Base-by-base conservation (phyloP, 2,797 vertebrate genomes). In the Syngnathus rostellatus region DNA sequence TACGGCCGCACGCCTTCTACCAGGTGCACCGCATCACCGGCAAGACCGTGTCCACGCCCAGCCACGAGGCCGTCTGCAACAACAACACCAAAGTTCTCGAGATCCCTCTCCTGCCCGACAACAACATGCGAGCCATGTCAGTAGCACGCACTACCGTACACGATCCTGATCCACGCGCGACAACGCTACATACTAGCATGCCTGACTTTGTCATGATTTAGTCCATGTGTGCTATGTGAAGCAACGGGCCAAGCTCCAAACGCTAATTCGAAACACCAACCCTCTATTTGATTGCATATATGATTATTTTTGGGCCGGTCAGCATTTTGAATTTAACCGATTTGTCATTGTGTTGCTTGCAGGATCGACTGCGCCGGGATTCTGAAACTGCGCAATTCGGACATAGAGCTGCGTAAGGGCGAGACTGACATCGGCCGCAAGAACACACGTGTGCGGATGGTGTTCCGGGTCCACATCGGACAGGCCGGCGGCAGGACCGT, bases 11-110 rank as follows among this genome's bases (percentile, higher is more conserved):
- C 40, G 96, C 97, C 80, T 99, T 99, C 92, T 99, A 99, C 91
- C 97, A 99, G 92, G 97, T 99, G 68, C 97, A 99, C 81, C 93
- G 96, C 17, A 98, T 99, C 92, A 99, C 97, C 0, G 97, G 97
- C 60, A 99, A 99, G 90, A 98, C 97, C 0, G 97, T 99, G 76
- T 98, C 96, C 77, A 98, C 96, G 21, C 94, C 93, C 77, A 99
- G 96, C 89, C 95, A 97, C 0, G 97, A 99, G 88, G 93, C 91
- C 43, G 79, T 98, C 81, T 92, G 55, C 55, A 37, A 98, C 86
- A 93, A 92, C 84, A 97, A 95, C 90, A 99, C 96, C 92, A 99
- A 99, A 85, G 93, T 98, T 77, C 90, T 99, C 87, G 97, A 99
- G 89, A 97, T 99, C 72, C 95, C 96, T 0, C 91, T 99, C 65